Evolutionary conservation across 2,888 invertebrate species (phyloP), one percentile per base, ranked within the genome.

Genomic region (Pachycephus smyrnensis): DNA sequence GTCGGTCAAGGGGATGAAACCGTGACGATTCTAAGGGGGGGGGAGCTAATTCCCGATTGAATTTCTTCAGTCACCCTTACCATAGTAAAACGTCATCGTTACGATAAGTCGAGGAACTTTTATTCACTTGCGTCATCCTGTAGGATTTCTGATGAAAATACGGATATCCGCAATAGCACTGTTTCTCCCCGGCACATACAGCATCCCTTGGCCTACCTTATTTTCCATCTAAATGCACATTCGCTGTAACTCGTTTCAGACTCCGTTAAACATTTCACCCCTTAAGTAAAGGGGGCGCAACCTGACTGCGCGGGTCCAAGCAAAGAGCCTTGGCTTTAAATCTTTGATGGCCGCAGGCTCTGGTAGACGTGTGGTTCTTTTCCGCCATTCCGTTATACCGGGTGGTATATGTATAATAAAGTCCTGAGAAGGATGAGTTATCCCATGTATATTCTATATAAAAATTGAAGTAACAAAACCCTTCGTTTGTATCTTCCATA

Each of bases 271-370:
- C 77, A 80, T 79, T 80, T 80, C 73, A 79, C 76, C 81, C 81
- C 78, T 80, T 77, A 74, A 81, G 71, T 71, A 71, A 71, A 71
- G 71, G 32, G 71, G 71, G 71, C 71, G 71, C 32, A 31, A 69
- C 33, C 55, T 75, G 78, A 78, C 76, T 71, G 76, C 55, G 71
- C 80, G 77, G 73, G 73, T 77, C 68, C 75, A 77, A 71, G 73
- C 75, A 15, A 80, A 81, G 82, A 83, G 81, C 79, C 77, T 75
- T 40, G 81, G 82, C 80, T 80, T 84, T 85, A 83, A 88, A 86
- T 87, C 82, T 88, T 88, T 87, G 78, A 88, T 88, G 81, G 79
- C 81, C 80, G 76, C 78, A 80, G 83, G 86, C 82, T 78, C 75
- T 68, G 75, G 37, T 76, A 81, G 76, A 81, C 80, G 78, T 75